Evolutionary conservation across 2,888 invertebrate genomes (phyloP), one percentile per base, ranked within the genome.

Genomic region (Phania funesta): DNA sequence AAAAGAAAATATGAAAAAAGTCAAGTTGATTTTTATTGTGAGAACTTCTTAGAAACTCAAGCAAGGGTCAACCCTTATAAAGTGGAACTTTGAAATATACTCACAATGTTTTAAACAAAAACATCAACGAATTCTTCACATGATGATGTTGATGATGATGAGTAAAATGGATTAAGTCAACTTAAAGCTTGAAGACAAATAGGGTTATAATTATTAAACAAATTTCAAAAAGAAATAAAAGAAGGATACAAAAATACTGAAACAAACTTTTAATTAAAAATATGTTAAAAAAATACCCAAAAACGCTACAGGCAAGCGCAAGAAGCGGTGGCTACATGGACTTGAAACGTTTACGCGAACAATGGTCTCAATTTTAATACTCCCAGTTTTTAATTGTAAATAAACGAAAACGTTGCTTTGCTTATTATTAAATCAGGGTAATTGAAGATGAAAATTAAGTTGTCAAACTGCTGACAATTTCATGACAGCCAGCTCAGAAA

Each of bases 391-490:
- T 38, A 54, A 56, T 74, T 64, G 64, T 64, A 62, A 62, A 24
- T 13, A 22, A 11, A 35, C 48, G 35, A 48, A 48, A 56, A 35
- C 16, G 1, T 22, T 52, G 9, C 22, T 67, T 54, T 58, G 5
- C 13, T 32, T 46, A 32, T 11, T 13, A 11, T 38, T 50, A 48
- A 52, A 44, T 50, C 62, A 62, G 62, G 18, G 16, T 29, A 32
- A 64, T 52, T 35, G 9, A 24, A 54, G 13, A 56, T 65, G 9
- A 50, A 68, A 82, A 78, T 82, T 82, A 74, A 82, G 70, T 60
- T 82, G 78, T 78, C 82, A 78, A 62, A 48, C 35, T 52, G 16
- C 38, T 75, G 82, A 70, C 82, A 78, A 52, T 41, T 82, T 22
- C 54, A 20, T 38, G 41, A n/a, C 3, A 41, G 8, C 5, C 5